These are phyloP conservation scores for Thera obeliscata DNA, from an alignment of 2,888 invertebrate species.

Conservation along the genomic window DNA sequence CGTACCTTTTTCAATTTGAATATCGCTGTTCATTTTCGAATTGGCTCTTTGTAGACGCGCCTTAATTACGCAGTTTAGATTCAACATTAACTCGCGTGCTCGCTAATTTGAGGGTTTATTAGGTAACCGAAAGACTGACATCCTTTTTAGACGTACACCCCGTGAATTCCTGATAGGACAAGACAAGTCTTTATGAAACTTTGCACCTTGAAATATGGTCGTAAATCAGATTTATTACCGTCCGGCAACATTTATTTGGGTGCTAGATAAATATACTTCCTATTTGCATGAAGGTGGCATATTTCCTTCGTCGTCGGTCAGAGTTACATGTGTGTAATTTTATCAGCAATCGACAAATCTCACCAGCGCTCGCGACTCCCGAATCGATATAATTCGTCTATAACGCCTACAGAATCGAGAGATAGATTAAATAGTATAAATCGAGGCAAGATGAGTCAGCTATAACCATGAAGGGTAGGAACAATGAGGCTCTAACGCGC, in stretches of 20 bases:
- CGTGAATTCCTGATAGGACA: conserved; percentile 68
- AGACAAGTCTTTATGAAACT: conserved; percentile 37
- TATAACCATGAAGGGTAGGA: conserved; percentile 66
- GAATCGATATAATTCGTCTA: conserved; percentile 71
- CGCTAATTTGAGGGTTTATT: conserved; percentile 81
- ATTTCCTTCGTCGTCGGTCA: conserved; percentile 57
- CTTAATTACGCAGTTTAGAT: conserved; percentile 82
- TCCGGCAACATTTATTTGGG: conserved; percentile 60
- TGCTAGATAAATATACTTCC: conserved; percentile 58
- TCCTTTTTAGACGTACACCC: conserved; percentile 68
- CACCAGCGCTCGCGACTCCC: conserved; percentile 58
- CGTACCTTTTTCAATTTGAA: conserved; percentile 83
- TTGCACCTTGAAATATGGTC: conserved; percentile 41
- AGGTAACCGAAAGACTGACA: conserved; percentile 70
- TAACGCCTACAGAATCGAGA: conserved; percentile 71
- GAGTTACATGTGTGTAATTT: conserved; percentile 54
- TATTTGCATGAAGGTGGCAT: conserved; percentile 61
- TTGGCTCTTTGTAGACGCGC: conserved; percentile 78
- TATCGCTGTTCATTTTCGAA: conserved; percentile 81
- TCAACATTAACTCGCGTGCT: conserved; percentile 77
- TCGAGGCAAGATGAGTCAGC: conserved; percentile 75
- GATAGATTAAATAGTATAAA: conserved; percentile 80
- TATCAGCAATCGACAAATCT: conserved; percentile 69
- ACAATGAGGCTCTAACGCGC: conserved; percentile 46
- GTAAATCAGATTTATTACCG: conserved; percentile 62